Evolutionary conservation across 64 coral and sea anemone genomes (phyloP), one percentile per base, ranked within the genome.

Genomic region (Anthopleura sola): DNA sequence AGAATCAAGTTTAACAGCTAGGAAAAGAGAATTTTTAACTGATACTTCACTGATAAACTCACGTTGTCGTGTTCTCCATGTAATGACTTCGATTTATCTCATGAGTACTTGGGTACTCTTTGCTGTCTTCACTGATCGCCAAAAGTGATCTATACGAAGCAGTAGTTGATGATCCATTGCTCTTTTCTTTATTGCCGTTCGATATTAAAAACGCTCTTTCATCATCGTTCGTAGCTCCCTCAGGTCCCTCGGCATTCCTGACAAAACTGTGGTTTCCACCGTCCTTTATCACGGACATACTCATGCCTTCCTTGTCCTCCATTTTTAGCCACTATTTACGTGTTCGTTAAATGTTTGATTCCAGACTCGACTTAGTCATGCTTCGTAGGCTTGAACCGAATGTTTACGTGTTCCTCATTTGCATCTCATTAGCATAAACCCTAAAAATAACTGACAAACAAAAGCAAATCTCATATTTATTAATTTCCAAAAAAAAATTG

Each of bases 1-100:
- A n/a, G n/a, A n/a, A n/a, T n/a, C n/a, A n/a, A n/a, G n/a, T n/a
- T n/a, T n/a, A n/a, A n/a, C n/a, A n/a, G n/a, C n/a, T n/a, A n/a
- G n/a, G n/a, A n/a, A n/a, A n/a, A n/a, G n/a, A n/a, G n/a, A n/a
- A n/a, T n/a, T n/a, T n/a, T n/a, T n/a, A n/a, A n/a, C 46, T 11
- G 46, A 11, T 48, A 48, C 4, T 11, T 48, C 46, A 3, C 28
- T 32, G 20, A 15, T 31, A 31, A 15, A 87, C 90, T 92, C 24
- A 92, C 90, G 78, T 66, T 0, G 85, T 87, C 0, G 85, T 60
- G 39, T 92, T 87, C 5, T 92, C 85, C 33, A 86, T 77, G 21
- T 46, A 60, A 4, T 87, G 85, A 26, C 85, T 87, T 17, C 64
- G 31, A 23, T 92, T 85, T 13, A 83, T 54, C 6, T 83, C 82